A percentile compares a stretch with the other conserved stretches of the same genome.
Evolutionary conservation across 2,113 vertebrate species (phyloP).

Genomic region (Indri indri): DNA sequence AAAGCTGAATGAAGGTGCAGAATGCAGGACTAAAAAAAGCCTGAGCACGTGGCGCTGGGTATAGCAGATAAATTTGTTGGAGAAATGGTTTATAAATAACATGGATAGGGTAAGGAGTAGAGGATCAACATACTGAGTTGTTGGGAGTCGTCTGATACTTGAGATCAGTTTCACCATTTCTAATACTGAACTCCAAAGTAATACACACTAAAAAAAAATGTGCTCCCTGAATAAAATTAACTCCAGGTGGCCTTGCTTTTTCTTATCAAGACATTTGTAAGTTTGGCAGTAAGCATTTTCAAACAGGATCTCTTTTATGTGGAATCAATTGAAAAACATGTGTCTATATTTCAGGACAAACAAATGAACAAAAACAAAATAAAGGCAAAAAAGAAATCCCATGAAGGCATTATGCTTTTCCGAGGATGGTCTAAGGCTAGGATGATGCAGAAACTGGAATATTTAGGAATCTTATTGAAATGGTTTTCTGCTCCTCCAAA

Average conservation of each 20-base stretch:
- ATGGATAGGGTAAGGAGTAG: not conserved
- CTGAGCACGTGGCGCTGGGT: slow-evolving; percentile 32
- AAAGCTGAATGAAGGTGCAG: slow-evolving; percentile 73
- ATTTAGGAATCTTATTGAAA: not conserved
- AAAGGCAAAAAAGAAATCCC: not conserved
- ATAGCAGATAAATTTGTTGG: slow-evolving; percentile 47
- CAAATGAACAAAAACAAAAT: not conserved
- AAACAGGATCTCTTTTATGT: not conserved
- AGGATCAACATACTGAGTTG: slow-evolving; percentile 5
- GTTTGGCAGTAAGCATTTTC: not conserved
- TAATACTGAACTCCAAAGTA: not conserved
- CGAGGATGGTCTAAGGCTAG: not conserved
- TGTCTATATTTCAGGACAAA: slow-evolving; percentile 12
- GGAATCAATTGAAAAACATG: not conserved
- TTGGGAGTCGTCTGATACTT: not conserved
- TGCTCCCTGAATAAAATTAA: not conserved
- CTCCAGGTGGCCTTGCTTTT: not conserved
- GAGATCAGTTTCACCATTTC: not conserved
- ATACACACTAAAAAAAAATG: not conserved
- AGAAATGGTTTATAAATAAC: slow-evolving; percentile 72
- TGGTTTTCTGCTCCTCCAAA: not conserved
- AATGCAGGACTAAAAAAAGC: slow-evolving; percentile 76
- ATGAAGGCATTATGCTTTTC: not conserved
- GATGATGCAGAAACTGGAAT: not conserved
- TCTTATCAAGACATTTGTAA: not conserved